Base-by-base conservation (phyloP, 1,140 invertebrate species). In the Brachionus sp. region DNA sequence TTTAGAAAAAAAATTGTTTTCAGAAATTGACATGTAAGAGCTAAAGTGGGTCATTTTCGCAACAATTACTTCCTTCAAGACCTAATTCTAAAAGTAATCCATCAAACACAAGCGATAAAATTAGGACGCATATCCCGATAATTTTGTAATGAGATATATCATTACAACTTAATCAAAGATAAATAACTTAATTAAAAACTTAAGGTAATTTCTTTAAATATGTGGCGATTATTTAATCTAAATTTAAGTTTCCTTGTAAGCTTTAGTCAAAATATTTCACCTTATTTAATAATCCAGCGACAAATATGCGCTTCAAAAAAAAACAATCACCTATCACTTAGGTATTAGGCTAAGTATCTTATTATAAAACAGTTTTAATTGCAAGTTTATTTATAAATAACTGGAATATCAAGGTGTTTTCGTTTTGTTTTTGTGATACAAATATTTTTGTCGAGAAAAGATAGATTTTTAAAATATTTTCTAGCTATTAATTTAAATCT, bases 361-460 rank as follows among this genome's bases (percentile, higher is more conserved):
- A 33, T 66, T 66, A 33, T 66, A 66, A 66, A 66, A 66, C 64
- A 37, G 64, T 66, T 33, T 66, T 66, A 66, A 66, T 66, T 66
- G 64, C 33, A 66, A 66, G 25, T 66, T 66, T 66, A 33, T 66
- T 66, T 66, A 33, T 66, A 66, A 66, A 66, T 66, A 66, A 33
- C 33, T 66, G 64, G 64, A 66, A 66, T 66, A 66, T 66, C 64
- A 66, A 66, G 64, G 64, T 66, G 64, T 66, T 33, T 64, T 64
- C 19, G 19, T 64, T 57, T 57, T 57, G 50, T 57, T 57, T 57
- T 57, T 57, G 50, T 57, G 50, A 57, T 57, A 57, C 50, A 57
- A 57, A 57, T 57, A 57, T 57, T 57, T 29, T 57, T 57, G 50
- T 57, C 50, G n/a, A 23, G 50, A 57, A 23, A 57, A 57, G 50